These are phyloP conservation scores for Prunella fulvescens DNA, from an alignment of 2,113 vertebrate species.

Conservation along the genomic window DNA sequence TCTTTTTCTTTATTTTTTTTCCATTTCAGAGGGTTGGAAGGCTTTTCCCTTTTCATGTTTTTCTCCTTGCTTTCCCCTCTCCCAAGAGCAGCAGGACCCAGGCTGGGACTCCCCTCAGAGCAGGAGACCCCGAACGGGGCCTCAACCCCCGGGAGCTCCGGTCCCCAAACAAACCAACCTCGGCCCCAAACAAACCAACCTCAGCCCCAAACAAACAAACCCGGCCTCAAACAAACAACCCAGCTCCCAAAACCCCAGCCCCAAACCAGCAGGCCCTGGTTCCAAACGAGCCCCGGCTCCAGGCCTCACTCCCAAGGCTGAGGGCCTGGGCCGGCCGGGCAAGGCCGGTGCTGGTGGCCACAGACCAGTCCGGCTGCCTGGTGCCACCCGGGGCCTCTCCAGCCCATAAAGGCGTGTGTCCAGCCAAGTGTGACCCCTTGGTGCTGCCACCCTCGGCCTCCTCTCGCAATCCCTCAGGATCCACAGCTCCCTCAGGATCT, in stretches of 20 bases:
- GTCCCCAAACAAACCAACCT: no score
- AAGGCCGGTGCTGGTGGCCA: not conserved
- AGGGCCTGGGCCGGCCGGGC: not conserved
- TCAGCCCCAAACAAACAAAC: not conserved
- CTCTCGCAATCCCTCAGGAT: rapidly evolving
- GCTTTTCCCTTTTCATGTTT: not conserved
- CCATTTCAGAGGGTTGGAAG: no score
- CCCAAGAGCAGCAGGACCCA: not conserved
- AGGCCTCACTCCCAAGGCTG: rapidly evolving
- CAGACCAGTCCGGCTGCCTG: rapidly evolving
- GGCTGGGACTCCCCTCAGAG: not conserved
- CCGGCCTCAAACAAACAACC: rapidly evolving
- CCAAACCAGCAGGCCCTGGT: rapidly evolving
- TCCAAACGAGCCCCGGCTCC: rapidly evolving
- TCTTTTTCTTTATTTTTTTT: no score
- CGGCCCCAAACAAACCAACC: rapidly evolving
- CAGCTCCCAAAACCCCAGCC: rapidly evolving
- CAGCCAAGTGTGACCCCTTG: not conserved
- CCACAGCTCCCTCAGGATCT: not conserved
- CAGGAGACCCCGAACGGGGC: rapidly evolving
- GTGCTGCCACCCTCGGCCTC: not conserved
- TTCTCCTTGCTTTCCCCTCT: not conserved
- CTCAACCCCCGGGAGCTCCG: not conserved
- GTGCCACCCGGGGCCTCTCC: rapidly evolving
- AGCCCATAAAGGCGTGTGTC: rapidly evolving